Base-by-base conservation (phyloP, 2,888 invertebrate species). In the Dryococelus australis region DNA sequence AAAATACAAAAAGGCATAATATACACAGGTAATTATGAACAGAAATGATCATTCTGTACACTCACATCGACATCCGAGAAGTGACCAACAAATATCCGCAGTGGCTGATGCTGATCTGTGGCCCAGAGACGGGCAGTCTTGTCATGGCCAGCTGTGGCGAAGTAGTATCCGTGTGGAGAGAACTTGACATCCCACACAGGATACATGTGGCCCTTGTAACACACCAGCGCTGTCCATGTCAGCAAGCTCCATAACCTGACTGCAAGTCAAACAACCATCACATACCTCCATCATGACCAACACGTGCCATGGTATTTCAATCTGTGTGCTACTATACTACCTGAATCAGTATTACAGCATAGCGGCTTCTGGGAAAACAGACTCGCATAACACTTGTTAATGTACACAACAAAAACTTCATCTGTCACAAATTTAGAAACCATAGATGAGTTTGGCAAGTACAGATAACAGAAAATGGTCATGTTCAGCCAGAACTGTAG, bases 101-200 rank as follows among this genome's bases (percentile, higher is more conserved):
- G 93, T 0, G 99, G 98, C 91, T 98, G 98, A 92, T 98, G 96
- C 88, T 98, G 97, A 92, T 99, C 99, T 0, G 99, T 99, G n/a
- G 98, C 96, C 99, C 99, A 99, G 16, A 99, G 94, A 79, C 99
- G 94, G 0, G 98, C 99, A 0, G 98, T 98, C 92, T 97, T 96
- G 92, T 99, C 99, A 92, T 98, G 97, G 0, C 99, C 98, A 87
- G 96, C 95, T 0, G 98, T 97, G 0, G 96, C 98, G 93, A 99
- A 99, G 93, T 99, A 99, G 92, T 99, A 98, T 0, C 99, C 99
- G 91, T 98, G 96, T 0, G 98, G 98, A 20, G 99, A 98, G 94
- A 98, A 98, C 90, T 96, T 95, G 0, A 98, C 98, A 92, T 98
- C 98, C 99, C 99, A 99, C 1, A 99, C 97, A 0, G 99, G 98